Evolutionary conservation across 1,140 invertebrate species (phyloP).

Genomic region (Ooceraea biroi): DNA sequence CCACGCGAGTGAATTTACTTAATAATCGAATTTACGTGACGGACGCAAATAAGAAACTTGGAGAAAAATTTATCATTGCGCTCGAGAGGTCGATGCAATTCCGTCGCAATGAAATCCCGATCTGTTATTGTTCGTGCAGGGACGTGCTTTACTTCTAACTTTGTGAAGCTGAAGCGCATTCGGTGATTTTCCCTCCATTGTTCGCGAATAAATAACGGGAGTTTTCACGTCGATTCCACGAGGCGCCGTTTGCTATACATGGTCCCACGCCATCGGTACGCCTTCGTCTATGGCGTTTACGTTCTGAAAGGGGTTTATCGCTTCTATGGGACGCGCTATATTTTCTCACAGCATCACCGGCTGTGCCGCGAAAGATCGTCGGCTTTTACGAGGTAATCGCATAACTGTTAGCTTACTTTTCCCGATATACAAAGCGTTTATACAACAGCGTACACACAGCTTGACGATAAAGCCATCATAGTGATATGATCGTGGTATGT

Average conservation of each 20-base stretch:
- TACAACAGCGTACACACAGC: constrained; percentile 39
- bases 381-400: constrained; percentile 59
- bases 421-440: constrained; percentile 33
- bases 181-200: no score
- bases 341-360: constrained; percentile 40
- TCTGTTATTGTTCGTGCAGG: no score
- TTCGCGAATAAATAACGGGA: constrained; percentile 1
- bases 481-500: constrained; percentile 1
- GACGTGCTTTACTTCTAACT: no score
- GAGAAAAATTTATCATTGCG: no score
- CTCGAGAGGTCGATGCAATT: no score
- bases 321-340: constrained; percentile 30
- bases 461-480: constrained; percentile 36
- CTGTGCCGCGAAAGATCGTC: constrained; percentile 36
- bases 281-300: constrained; percentile 34
- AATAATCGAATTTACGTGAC: no score
- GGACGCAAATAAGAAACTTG: no score
- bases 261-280: background rate
- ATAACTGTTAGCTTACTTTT: constrained; percentile 56
- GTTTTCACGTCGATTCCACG: constrained; percentile 26
- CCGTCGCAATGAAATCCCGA: no score
- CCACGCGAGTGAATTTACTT: no score
- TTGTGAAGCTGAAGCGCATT: no score
- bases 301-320: constrained; percentile 55
- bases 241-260: constrained; percentile 11